Base-by-base conservation (phyloP, 2,888 invertebrate species). In the Drosophila nr. fundita region DNA sequence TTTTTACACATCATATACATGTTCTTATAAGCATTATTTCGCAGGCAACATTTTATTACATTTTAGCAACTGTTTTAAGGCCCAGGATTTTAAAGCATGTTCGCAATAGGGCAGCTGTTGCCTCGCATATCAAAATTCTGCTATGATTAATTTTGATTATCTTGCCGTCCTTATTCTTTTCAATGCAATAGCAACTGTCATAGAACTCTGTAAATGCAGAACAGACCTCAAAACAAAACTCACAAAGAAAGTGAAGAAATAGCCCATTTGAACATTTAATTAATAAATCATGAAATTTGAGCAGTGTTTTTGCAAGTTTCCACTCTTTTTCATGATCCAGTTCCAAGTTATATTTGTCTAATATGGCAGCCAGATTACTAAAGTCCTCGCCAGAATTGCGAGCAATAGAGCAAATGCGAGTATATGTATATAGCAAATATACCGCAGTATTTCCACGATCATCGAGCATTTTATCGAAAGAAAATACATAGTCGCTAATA, bases 401-500 rank as follows among this genome's bases (percentile, higher is more conserved):
- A 4, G 97, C 96, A 84, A 98, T 98, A 0, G 97, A 99, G 90
- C 97, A 95, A 79, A 99, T 99, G 48, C 99, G 95, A 13, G 99
- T 99, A 82, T 97, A 95, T 0, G 98, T 98, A 93, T 99, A 99
- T 10, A 99, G 93, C 60, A 99, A 94, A 92, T 99, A 99, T 0
- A 99, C 99, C 0, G 99, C 99, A 0, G 99, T 99, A 92, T 99
- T 99, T 13, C 99, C 99, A 92, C 97, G 97, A 92, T 99, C 99
- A 91, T 99, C 99, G 76, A 99, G 94, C 99, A 99, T 99, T 85
- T 98, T 98, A 91, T 99, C 99, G 93, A 99, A 99, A 1, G 99
- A 99, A 94, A 99, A 99, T 2, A 99, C 95, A 92, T 99, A 99
- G 91, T 99, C 99, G 92, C 97, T 97, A 66, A 95, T 95, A 73